A percentile compares a stretch with the other conserved stretches of the same genome.
phyloP scores from a whole-genome alignment of 1,140 invertebrate species.

The Lanistes nyassanus region DNA sequence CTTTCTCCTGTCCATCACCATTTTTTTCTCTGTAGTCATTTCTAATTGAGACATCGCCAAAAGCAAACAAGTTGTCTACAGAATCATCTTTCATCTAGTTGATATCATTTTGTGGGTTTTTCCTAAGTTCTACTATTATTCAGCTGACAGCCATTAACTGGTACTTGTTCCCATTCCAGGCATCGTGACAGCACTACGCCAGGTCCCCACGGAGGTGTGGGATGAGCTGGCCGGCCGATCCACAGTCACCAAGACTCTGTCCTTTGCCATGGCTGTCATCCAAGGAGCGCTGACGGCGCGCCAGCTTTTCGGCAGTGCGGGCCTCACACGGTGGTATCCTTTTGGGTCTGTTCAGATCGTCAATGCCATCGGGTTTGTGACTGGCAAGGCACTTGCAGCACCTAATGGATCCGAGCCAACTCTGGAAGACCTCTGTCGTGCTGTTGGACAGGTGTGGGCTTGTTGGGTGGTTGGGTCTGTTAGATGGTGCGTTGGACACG shows the following conservation, averaged over 20 bases:
- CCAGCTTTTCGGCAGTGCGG: slow-evolving; percentile 59
- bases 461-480: background rate
- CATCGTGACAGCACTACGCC: slow-evolving; percentile 53
- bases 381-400: slow-evolving; percentile 37
- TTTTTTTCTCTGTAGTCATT: no score
- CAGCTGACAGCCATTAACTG: no score
- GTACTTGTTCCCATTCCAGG: slow-evolving; percentile 36
- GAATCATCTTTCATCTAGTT: no score
- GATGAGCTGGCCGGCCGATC: slow-evolving; percentile 40
- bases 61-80: no score
- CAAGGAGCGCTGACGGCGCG: slow-evolving; percentile 53
- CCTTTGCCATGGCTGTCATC: slow-evolving; percentile 53
- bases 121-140: no score
- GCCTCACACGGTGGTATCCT: slow-evolving; percentile 60
- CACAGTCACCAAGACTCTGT: slow-evolving; percentile 38
- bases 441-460: slow-evolving; percentile 45
- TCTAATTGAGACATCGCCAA: no score
- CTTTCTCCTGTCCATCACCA: no score
- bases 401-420: slow-evolving; percentile 44
- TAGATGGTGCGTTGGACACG: no score
- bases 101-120: no score
- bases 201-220: slow-evolving; percentile 41
- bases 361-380: slow-evolving; percentile 49
- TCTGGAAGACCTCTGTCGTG: slow-evolving; percentile 44
- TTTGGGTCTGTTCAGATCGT: slow-evolving; percentile 50